Base-by-base conservation (phyloP, 37 sponge, comb jelly and placozoan genomes). In the Aplysina aerophoba region DNA sequence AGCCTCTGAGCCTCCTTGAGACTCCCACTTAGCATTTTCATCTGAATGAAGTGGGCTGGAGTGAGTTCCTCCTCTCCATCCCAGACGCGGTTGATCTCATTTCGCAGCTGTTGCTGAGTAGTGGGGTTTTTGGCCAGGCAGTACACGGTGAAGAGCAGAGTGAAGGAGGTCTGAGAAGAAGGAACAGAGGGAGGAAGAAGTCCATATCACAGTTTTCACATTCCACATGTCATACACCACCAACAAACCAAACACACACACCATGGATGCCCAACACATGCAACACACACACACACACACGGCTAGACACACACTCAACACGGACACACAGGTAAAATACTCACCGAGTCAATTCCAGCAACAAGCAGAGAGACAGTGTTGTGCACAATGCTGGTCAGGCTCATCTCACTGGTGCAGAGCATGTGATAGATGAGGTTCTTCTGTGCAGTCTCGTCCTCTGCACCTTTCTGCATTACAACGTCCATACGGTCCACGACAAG, bases 1-100 rank as follows among this genome's bases (percentile, higher is more conserved):
- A 90, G 69, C 35, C 90, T 77, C 72, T 62, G 80, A 35, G 86
- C 34, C 55, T 90, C 90, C 61, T 78, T 90, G 78, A 90, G 55
- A 53, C 90, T 86, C 59, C 72, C 79, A 17, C 73, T 64, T 60
- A 89, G 83, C 64, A 60, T 63, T 20, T 62, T 57, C 89, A 89
- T 89, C 11, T 72, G 65, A 6, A n/a, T 22, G 34, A 89, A 41
- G 81, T 89, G 85, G 0, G 50, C 73, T 0, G 81, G 66, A 25
- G 89, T 85, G 16, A 89, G 71, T 12, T 54, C 24, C 25, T 89
- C 55, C 17, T 56, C 65, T n/a, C 35, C 41, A 13, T 81, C 85
- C 77, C 79, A 41, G 11, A 73, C 75, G 0, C 39, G 22, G 15
- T 61, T 55, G 19, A 89, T 64, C 31, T 89, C 89, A 59, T 61